These are phyloP conservation scores for Phenganax subtilis DNA, from an alignment of 92 coral and sea anemone genomes.

Conservation along the genomic window DNA sequence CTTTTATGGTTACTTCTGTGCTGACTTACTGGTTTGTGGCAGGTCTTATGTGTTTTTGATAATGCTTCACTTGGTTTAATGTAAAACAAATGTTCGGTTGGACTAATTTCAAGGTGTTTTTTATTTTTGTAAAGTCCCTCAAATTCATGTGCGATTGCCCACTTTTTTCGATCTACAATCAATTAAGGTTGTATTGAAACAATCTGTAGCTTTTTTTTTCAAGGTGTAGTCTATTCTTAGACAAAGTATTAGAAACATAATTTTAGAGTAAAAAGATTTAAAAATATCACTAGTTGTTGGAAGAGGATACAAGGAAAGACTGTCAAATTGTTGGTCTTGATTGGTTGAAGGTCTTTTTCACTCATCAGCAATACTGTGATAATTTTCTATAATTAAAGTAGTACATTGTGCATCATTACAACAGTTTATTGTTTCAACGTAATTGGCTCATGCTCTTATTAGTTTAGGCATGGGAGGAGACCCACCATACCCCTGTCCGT, in stretches of 20 bases:
- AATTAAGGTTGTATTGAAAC: not conserved
- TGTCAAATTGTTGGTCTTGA: conserved; percentile 62
- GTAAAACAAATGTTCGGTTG: conserved; percentile 53
- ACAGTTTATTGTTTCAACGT: too few species aligned
- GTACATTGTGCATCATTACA: too few species aligned
- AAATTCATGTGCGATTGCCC: conserved; percentile 66
- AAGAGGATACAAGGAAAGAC: conserved; percentile 84
- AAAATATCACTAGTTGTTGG: not conserved
- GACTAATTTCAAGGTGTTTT: conserved; percentile 48
- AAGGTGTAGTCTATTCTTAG: not conserved
- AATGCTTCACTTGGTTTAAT: conserved; percentile 50
- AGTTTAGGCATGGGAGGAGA: too few species aligned
- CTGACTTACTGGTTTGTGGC: not conserved
- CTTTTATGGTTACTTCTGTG: not conserved
- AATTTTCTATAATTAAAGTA: conserved; percentile 49
- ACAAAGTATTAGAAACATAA: not conserved
- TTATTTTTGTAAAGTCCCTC: conserved; percentile 49
- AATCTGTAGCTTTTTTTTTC: not conserved
- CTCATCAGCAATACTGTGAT: conserved; percentile 51
- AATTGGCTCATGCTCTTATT: too few species aligned
- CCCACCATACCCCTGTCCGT: too few species aligned
- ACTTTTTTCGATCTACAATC: conserved; percentile 58
- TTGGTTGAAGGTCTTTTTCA: conserved; percentile 50
- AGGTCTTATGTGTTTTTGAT: not conserved
- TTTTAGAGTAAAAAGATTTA: too few species aligned